A percentile compares a stretch with the other conserved stretches of the same genome.
These are phyloP conservation scores for Liparis tanakae DNA, from an alignment of 2,797 vertebrate genomes.

Conservation along the genomic window DNA sequence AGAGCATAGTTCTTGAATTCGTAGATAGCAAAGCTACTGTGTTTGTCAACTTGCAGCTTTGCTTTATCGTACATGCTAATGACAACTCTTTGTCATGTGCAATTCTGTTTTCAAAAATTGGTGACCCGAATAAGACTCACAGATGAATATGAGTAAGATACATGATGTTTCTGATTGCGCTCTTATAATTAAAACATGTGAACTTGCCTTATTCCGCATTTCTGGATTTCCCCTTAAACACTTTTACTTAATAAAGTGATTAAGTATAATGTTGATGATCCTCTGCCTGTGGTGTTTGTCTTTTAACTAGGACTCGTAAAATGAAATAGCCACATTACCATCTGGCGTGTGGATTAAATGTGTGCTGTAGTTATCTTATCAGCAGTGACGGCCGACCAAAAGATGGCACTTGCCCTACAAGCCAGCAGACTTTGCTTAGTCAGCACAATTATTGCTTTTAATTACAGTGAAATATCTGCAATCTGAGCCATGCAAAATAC, in stretches of 20 bases:
- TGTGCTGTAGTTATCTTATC: conserved; percentile 38
- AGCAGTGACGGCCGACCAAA: conserved; percentile 30
- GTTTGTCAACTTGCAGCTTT: neutral
- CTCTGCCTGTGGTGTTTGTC: conserved; percentile 18
- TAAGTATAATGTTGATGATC: conserved; percentile 7
- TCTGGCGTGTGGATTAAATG: conserved; percentile 44
- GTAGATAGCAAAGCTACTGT: neutral
- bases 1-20: neutral
- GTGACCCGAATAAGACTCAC: neutral
- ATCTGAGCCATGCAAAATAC: neutral
- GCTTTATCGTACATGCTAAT: conserved; percentile 3
- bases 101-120: neutral
- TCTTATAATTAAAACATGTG: neutral
- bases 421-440: conserved; percentile 28
- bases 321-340: conserved; percentile 34
- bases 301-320: conserved; percentile 42
- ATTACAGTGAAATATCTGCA: neutral
- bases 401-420: conserved; percentile 24
- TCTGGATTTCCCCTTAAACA: neutral
- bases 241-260: conserved; percentile 35
- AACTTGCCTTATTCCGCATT: neutral
- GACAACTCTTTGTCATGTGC: neutral
- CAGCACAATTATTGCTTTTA: conserved; percentile 10
- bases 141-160: neutral
- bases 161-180: neutral